Percentiles rank a stretch among this genome's conserved stretches.
Evolutionary conservation across 2,113 vertebrate species (phyloP).

Genomic region (Anolis carolinensis): DNA sequence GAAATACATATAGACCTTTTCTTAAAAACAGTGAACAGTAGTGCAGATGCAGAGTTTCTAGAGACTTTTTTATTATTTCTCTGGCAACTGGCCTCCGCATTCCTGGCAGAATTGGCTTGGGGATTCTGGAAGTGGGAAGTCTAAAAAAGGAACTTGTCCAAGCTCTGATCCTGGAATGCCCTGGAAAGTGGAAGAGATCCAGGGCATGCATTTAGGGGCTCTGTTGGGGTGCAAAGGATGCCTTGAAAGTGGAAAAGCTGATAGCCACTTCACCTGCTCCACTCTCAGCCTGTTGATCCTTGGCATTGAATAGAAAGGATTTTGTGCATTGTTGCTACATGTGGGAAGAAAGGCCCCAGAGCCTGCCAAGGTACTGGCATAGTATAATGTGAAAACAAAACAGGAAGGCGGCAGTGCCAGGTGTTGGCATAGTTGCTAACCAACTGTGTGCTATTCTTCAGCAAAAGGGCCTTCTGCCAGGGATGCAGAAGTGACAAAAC

Average conservation of each 20-base stretch:
- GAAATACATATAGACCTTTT: no score
- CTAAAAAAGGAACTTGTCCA: not conserved
- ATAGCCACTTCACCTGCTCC: no score
- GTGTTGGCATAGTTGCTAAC: not conserved
- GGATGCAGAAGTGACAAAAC: not conserved
- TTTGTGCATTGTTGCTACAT: no score
- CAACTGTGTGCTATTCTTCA: not conserved
- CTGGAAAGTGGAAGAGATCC: not conserved
- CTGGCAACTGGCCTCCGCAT: not conserved
- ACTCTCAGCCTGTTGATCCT: not conserved
- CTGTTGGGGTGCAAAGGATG: not conserved
- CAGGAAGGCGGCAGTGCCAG: not conserved
- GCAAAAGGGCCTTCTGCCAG: not conserved
- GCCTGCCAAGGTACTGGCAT: not conserved
- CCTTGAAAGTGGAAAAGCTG: not conserved
- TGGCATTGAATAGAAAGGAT: not conserved
- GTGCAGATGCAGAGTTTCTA: no score
- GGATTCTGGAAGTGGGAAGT: no score
- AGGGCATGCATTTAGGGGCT: not conserved
- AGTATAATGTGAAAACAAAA: not conserved
- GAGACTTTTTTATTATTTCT: no score
- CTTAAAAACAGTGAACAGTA: no score
- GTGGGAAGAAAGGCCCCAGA: not conserved
- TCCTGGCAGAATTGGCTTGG: not conserved
- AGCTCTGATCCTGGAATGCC: no score